Evolutionary conservation across 1,140 invertebrate genomes (phyloP), one percentile per base, ranked within the genome.

Genomic region (Tetragonula clypearis): DNA sequence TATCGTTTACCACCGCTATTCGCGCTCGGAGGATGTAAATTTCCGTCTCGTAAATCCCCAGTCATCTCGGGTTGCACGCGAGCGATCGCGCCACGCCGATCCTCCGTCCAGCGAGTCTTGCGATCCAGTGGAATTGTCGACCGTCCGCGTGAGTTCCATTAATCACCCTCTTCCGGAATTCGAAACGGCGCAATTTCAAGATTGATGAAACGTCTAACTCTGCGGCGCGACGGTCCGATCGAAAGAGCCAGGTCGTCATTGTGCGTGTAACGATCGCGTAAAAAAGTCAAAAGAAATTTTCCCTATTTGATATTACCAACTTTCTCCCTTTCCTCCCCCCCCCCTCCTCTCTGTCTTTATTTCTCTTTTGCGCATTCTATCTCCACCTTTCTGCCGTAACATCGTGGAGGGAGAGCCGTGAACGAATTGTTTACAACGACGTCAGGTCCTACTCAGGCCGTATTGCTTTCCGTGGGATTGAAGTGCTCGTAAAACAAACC

Each of bases 401-500:
- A 17, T 30, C 49, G 55, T 5, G 17, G 8, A 35, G 58, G 30
- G 53, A 55, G 79, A 68, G 79, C 65, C 19, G 72, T n/a, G 80
- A 77, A 58, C 84, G 79, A 87, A 84, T 88, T 83, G 85, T 88
- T 88, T 86, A 79, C 78, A 84, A 68, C 88, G 87, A 87, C 82
- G 90, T 93, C 92, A 92, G 92, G 90, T 93, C 86, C 90, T 91
- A 92, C 92, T 91, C 88, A 92, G 88, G 76, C 82, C 85, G 87
- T 88, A 91, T 92, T 90, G 92, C 90, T 92, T 92, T 93, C 92
- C 91, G 91, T 91, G 92, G 91, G 92, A 93, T 93, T 92, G 90
- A 92, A 93, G 90, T 91, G 92, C 92, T 91, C 91, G 88, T 93
- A 92, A 93, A 93, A 93, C 92, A 93, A 93, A 93, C 90, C 72